Base-by-base conservation (phyloP, 1,140 invertebrate species). In the Forficula auricularia region DNA sequence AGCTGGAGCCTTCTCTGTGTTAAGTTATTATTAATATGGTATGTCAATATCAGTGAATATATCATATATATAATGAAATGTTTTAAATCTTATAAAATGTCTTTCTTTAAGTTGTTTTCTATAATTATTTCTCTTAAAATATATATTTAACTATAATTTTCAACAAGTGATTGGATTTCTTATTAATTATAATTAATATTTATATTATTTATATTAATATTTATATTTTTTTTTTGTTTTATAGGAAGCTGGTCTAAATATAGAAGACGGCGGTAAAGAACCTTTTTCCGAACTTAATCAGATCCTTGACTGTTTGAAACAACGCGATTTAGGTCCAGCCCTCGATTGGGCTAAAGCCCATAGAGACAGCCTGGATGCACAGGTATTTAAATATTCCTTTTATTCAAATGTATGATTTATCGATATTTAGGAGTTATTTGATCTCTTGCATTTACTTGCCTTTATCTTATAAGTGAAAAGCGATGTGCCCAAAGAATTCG, bases 271-370 rank as follows among this genome's bases (percentile, higher is more conserved):
- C 22, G 71, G 74, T 51, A 83, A 81, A 58, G 79, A 85, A 53
- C 82, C 83, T 18, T 89, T 88, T 53, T 73, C 81, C 19, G 82
- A 88, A 63, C 59, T 92, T 35, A 87, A 90, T 62, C 66, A 74
- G 49, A 89, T 92, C 50, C 64, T 89, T 35, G 81, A 84, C 52
- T 75, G 79, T 41, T 64, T 92, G 38, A 82, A 82, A 56, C 70
- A 75, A 40, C 70, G 71, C 48, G 75, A 91, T 61, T 64, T 91
- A 0, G 67, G 72, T 35, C 84, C 84, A 13, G 88, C 88, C 2
- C 62, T 94, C 33, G 69, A 76, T 49, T 92, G 82, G 82, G 74
- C 74, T 3, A 65, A 67, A 49, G 66, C 67, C 38, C 72, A 79
- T 52, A 66, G 70, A 44, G 66, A 77, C 41, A 67, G 68, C 14